A percentile compares a stretch with the other conserved stretches of the same genome.
Conservation (phyloP, 2,113 vertebrate species). For the Laticauda colubrina region DNA sequence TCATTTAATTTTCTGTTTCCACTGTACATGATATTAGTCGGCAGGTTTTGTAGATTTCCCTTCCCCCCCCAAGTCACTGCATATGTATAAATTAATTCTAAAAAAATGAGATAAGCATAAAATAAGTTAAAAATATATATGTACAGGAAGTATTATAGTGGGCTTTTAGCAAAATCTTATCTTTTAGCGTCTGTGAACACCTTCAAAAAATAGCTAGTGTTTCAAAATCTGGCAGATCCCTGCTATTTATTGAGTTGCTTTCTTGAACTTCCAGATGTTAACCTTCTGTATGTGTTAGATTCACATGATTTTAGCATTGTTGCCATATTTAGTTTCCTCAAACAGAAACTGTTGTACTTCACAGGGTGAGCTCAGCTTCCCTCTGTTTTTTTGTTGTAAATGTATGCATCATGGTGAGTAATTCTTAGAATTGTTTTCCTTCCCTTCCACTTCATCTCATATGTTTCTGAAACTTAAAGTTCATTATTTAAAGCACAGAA, state of each 20-base stretch:
- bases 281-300: background rate
- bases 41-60: background rate
- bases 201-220: background rate
- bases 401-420: background rate
- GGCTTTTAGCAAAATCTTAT: background rate
- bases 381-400: background rate
- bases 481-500: background rate
- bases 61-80: background rate
- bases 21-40: background rate
- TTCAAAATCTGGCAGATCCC: background rate
- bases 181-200: background rate
- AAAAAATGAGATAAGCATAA: background rate
- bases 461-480: background rate
- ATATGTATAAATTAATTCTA: background rate
- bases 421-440: background rate
- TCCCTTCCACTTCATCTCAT: background rate
- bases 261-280: background rate
- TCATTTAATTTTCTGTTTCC: background rate
- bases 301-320: background rate
- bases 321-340: background rate
- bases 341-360: background rate
- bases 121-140: background rate
- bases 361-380: background rate
- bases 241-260: background rate
- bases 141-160: background rate